A percentile compares a stretch with the other conserved stretches of the same genome.
Conservation (phyloP, 2,888 invertebrate species). For the Diplolepis rosae region DNA sequence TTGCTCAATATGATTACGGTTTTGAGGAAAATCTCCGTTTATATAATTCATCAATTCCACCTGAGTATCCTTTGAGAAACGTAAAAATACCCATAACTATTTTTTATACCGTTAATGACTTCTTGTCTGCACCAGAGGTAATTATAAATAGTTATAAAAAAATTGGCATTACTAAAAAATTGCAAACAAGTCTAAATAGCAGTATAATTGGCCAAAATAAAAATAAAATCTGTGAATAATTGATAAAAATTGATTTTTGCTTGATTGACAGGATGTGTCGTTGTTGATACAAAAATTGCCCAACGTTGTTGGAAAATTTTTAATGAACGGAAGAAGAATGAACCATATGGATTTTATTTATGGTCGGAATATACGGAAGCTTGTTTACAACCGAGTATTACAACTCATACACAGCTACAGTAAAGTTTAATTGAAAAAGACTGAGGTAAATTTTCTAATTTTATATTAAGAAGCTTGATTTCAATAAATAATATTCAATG, state of each 20-base stretch:
- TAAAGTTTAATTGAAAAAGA: not conserved
- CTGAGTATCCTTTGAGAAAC: conserved; percentile 71
- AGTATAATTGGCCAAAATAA: too few species aligned
- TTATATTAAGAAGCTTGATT: too few species aligned
- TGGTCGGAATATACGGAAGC: conserved; percentile 50
- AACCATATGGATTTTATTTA: conserved; percentile 63
- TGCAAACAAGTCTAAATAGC: not conserved
- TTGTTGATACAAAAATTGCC: conserved; percentile 36
- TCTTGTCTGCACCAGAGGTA: conserved; percentile 71
- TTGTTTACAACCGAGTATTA: conserved; percentile 48
- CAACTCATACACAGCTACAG: not conserved
- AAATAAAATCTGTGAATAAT: not conserved
- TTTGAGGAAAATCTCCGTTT: conserved; percentile 54
- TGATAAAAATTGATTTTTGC: not conserved
- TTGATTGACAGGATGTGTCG: not conserved
- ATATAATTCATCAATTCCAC: conserved; percentile 69
- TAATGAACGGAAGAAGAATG: conserved; percentile 53
- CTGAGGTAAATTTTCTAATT: too few species aligned
- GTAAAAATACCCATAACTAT: conserved; percentile 73
- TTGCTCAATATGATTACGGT: conserved; percentile 66
- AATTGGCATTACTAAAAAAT: not conserved
- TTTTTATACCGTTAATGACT: conserved; percentile 75
- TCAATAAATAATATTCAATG: too few species aligned
- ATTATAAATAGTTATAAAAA: not conserved
- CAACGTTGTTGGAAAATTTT: conserved; percentile 47